Conservation (phyloP, 2,888 invertebrate species). For the Biston betularia region DNA sequence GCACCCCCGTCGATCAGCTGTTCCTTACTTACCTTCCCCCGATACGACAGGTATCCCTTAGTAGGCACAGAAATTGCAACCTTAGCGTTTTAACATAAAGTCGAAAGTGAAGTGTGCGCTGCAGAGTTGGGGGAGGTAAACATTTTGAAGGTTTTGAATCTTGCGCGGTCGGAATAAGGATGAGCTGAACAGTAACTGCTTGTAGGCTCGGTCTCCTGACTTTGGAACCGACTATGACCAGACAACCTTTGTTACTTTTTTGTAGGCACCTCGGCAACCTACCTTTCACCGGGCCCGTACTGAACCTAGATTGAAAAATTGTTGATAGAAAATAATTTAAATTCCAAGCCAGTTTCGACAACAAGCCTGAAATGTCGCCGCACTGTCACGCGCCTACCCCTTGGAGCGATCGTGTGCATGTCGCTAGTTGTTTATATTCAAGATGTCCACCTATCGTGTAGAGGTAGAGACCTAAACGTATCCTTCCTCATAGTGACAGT, state of each 20-base stretch:
- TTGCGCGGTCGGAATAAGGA: conserved; percentile 2
- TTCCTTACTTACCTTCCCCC: conserved; percentile 4
- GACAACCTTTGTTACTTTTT: conserved; percentile 15
- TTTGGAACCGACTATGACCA: conserved; percentile 10
- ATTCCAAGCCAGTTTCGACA: too few relatives aligned
- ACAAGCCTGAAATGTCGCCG: too few relatives aligned
- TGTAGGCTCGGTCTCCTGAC: not conserved
- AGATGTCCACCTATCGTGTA: too few relatives aligned
- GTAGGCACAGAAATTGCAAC: not conserved
- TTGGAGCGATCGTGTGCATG: too few relatives aligned
- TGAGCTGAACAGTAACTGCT: not conserved
- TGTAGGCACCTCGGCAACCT: not conserved
- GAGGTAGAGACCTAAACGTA: too few relatives aligned
- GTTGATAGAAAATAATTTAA: too few relatives aligned
- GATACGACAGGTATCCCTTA: not conserved
- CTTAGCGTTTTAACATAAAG: conserved; percentile 5
- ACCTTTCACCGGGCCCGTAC: too few relatives aligned
- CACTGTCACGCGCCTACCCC: too few relatives aligned
- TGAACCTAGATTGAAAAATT: too few relatives aligned
- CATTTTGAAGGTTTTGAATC: not conserved
- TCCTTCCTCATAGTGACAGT: too few relatives aligned
- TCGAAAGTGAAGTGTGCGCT: not conserved
- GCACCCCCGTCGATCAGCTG: conserved; percentile 29
- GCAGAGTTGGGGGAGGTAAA: not conserved
- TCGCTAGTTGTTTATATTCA: too few relatives aligned